These are phyloP conservation scores for Leptobrachium ailaonicum DNA, from an alignment of 2,113 vertebrate species.

Conservation along the genomic window DNA sequence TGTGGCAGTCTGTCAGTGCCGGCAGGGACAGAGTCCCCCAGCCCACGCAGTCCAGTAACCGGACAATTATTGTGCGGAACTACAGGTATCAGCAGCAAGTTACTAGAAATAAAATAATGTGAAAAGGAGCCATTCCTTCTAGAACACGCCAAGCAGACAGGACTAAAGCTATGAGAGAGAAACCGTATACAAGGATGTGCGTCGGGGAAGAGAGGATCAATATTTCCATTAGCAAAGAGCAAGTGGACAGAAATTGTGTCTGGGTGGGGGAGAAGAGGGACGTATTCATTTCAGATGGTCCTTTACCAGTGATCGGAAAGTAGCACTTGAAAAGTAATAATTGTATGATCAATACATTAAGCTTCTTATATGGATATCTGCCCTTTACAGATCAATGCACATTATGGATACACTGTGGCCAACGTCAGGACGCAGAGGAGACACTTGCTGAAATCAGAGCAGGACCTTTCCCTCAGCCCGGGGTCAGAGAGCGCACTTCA, in stretches of 20 bases:
- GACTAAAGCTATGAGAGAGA: not conserved
- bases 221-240: constrained; percentile 32
- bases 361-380: not conserved
- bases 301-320: constrained; percentile 33
- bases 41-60: not conserved
- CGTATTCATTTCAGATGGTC: constrained; percentile 24
- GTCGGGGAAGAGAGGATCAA: constrained; percentile 29
- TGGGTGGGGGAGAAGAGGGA: constrained; percentile 17
- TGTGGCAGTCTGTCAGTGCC: not conserved
- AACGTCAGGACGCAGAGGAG: not conserved
- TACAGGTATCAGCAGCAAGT: too few species aligned
- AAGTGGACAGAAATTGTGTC: constrained; percentile 24
- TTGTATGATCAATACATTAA: constrained; percentile 4
- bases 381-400: not conserved
- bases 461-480: too few species aligned
- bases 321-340: constrained; percentile 24
- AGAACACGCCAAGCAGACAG: not conserved
- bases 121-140: too few species aligned
- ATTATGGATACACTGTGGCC: not conserved
- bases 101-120: too few species aligned
- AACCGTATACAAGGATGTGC: not conserved
- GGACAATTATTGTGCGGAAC: not conserved
- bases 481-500: too few species aligned
- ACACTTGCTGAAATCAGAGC: too few species aligned
- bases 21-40: not conserved